These are phyloP conservation scores for Tragelaphus imberbis DNA, from an alignment of 2,113 vertebrate genomes.

Conservation along the genomic window DNA sequence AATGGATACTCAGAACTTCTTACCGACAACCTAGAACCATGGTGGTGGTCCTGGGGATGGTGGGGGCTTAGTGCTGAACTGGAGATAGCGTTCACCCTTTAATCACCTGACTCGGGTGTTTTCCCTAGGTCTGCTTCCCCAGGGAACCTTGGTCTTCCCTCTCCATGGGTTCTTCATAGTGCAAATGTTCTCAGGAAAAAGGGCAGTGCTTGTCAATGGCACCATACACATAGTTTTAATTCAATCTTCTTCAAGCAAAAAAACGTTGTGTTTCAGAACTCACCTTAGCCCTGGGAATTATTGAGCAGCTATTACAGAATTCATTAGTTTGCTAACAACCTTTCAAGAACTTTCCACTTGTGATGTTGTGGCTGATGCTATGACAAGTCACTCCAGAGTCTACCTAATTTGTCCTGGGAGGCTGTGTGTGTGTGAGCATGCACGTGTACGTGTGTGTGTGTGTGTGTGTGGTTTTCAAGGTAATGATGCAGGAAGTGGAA, in stretches of 20 bases:
- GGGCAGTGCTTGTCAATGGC: not conserved
- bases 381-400: conserved; percentile 14
- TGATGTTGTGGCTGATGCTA: not conserved
- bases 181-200: not conserved
- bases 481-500: not conserved
- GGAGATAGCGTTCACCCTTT: not conserved
- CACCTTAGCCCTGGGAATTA: not conserved
- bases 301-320: not conserved
- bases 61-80: too few relatives aligned
- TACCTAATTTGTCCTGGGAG: not conserved
- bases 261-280: not conserved
- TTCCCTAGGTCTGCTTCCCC: not conserved
- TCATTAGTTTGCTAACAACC: conserved; percentile 40
- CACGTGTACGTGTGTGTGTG: accelerated
- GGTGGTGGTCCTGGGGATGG: too few relatives aligned
- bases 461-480: not conserved
- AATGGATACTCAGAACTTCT: not conserved
- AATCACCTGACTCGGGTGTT: not conserved
- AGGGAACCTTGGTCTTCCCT: not conserved
- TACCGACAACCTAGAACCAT: accelerated
- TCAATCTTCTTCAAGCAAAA: not conserved
- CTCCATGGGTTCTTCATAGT: not conserved
- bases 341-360: conserved; percentile 12
- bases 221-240: not conserved
- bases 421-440: not conserved